A percentile compares a stretch with the other conserved stretches of the same genome.
These are phyloP conservation scores for Chloroceryle amazona DNA, from an alignment of 2,797 vertebrate genomes.

Conservation along the genomic window DNA sequence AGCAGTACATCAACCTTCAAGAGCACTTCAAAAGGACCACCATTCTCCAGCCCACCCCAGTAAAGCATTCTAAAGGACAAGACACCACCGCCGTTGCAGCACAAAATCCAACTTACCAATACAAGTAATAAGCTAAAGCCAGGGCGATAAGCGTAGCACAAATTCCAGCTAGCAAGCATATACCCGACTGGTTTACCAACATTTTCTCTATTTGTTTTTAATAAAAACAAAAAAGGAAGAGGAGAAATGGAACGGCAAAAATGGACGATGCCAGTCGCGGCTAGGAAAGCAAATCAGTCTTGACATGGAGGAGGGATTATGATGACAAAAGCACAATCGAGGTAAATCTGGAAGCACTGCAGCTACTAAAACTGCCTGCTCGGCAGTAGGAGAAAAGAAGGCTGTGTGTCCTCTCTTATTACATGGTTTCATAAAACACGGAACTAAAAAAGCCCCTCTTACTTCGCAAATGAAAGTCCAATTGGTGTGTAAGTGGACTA, in stretches of 20 bases:
- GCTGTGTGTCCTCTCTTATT: background rate
- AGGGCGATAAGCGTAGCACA: constrained; percentile 88
- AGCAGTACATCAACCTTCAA: background rate
- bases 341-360: constrained; percentile 71
- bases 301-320: constrained; percentile 80
- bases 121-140: constrained; percentile 94
- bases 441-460: background rate
- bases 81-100: background rate
- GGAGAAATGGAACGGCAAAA: background rate
- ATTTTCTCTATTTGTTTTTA: constrained; percentile 66
- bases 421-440: rapidly evolving
- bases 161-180: constrained; percentile 92
- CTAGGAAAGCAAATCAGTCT: constrained; percentile 58
- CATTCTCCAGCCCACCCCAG: background rate
- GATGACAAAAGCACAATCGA: constrained; percentile 70
- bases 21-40: background rate
- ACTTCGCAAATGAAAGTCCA: background rate
- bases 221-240: background rate
- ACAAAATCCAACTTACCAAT: constrained; percentile 89
- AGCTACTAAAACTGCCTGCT: constrained; percentile 34
- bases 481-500: background rate
- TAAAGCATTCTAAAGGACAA: background rate
- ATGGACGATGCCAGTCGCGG: background rate
- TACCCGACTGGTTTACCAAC: constrained; percentile 87
- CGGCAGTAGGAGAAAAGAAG: background rate